Conservation (phyloP, 2,113 vertebrate genomes). For the Muntiacus muntjak region DNA sequence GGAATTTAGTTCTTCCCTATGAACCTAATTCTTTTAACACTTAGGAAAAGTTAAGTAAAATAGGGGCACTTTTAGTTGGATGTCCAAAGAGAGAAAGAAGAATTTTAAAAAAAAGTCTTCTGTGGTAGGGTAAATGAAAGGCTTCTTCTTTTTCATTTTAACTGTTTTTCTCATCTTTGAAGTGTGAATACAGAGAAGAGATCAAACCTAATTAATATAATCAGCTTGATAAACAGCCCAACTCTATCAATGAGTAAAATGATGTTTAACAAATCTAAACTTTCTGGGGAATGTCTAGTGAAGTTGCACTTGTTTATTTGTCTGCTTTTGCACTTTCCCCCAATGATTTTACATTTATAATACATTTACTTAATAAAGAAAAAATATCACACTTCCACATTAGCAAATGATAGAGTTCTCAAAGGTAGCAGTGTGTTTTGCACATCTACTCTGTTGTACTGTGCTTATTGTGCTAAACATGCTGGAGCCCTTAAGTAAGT, state of each 20-base stretch:
- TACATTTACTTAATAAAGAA: not conserved
- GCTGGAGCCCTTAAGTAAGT: not conserved
- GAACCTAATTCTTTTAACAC: not conserved
- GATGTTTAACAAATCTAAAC: not conserved
- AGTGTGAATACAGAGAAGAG: not conserved
- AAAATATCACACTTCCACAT: not conserved
- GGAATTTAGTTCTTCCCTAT: not conserved
- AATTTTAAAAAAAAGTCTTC: not conserved
- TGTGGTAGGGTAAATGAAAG: not conserved
- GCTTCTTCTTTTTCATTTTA: not conserved
- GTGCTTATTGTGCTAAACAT: not conserved
- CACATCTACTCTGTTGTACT: not conserved
- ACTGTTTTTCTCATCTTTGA: not conserved
- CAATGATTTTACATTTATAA: not conserved
- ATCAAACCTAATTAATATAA: not conserved
- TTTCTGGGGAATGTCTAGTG: not conserved
- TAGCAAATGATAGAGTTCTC: not conserved
- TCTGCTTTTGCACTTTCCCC: not conserved
- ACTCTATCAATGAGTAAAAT: not conserved
- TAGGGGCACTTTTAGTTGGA: not conserved
- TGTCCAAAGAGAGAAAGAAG: not conserved
- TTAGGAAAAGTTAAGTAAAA: constrained; percentile 10
- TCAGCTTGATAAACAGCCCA: not conserved
- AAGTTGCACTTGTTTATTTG: not conserved
- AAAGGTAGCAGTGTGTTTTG: not conserved